Percentiles rank a stretch among this genome's conserved stretches.
Conservation (phyloP, 2,888 invertebrate species). For the Atrina japonica region DNA sequence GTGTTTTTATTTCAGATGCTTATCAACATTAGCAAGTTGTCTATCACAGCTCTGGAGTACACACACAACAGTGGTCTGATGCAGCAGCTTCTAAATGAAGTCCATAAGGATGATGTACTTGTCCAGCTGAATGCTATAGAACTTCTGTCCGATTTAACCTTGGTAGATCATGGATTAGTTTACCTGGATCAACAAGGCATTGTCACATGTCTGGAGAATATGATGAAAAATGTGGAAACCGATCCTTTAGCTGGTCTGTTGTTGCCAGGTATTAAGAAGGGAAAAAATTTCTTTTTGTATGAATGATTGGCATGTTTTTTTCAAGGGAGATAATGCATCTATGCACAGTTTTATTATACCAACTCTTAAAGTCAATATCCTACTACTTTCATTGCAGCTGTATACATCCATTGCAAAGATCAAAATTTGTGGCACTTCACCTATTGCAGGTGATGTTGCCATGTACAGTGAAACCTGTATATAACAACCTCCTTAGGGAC, state of each 20-base stretch:
- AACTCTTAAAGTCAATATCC: no score
- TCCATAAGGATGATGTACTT: constrained; percentile 88
- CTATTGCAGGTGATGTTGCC: no score
- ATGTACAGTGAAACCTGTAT: no score
- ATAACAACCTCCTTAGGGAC: no score
- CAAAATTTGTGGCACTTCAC: no score
- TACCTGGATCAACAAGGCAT: constrained; percentile 87
- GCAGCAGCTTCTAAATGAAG: constrained; percentile 85
- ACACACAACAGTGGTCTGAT: constrained; percentile 86
- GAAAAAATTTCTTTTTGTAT: background rate
- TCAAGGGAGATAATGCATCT: background rate
- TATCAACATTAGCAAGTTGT: constrained; percentile 78
- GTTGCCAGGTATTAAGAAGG: constrained; percentile 83
- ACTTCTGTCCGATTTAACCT: constrained; percentile 87
- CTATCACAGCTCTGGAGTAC: constrained; percentile 84
- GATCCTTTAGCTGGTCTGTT: constrained; percentile 86
- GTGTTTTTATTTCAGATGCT: constrained; percentile 43
- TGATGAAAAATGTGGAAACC: constrained; percentile 83
- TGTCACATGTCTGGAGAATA: constrained; percentile 85
- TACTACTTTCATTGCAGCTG: no score
- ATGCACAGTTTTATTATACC: no score
- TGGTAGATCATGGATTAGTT: constrained; percentile 87
- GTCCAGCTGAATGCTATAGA: constrained; percentile 91
- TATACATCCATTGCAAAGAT: no score
- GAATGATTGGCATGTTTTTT: background rate